phyloP scores from a whole-genome alignment of 2,888 invertebrate genomes.

The Campoplex capitator region DNA sequence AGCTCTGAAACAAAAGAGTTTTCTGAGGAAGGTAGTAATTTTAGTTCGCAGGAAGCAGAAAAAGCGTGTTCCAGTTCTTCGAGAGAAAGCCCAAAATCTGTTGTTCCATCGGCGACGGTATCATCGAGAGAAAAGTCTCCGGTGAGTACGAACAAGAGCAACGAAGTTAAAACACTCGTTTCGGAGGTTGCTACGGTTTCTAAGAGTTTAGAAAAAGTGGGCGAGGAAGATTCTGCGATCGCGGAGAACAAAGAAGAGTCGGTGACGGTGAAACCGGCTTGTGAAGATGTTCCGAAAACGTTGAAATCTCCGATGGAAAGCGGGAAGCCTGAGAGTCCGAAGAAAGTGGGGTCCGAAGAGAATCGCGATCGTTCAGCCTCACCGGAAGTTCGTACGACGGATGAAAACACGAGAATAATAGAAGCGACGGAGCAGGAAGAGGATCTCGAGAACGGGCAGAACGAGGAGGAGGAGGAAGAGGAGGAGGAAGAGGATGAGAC shows the following conservation, averaged over 20 bases:
- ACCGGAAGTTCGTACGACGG: background rate
- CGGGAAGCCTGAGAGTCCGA: background rate
- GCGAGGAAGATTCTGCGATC: conserved; percentile 11
- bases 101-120: too few species aligned
- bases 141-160: background rate
- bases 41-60: background rate
- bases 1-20: background rate
- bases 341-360: conserved; percentile 12
- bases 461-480: conserved; percentile 19
- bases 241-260: conserved; percentile 23
- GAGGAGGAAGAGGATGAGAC: conserved; percentile 60
- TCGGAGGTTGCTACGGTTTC: background rate
- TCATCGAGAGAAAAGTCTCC: background rate
- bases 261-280: conserved; percentile 25
- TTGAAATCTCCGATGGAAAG: background rate
- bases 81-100: background rate
- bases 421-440: conserved; percentile 42
- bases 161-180: background rate
- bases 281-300: conserved; percentile 10
- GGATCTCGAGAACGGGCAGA: conserved; percentile 64
- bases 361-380: background rate
- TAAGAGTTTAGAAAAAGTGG: background rate
- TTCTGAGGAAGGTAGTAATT: background rate
- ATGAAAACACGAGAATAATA: conserved; percentile 32
- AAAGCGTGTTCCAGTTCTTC: background rate